Percentiles rank a stretch among this genome's conserved stretches.
These are phyloP conservation scores for Neomonachus schauinslandi DNA, from an alignment of 2,113 vertebrate genomes.

Conservation along the genomic window DNA sequence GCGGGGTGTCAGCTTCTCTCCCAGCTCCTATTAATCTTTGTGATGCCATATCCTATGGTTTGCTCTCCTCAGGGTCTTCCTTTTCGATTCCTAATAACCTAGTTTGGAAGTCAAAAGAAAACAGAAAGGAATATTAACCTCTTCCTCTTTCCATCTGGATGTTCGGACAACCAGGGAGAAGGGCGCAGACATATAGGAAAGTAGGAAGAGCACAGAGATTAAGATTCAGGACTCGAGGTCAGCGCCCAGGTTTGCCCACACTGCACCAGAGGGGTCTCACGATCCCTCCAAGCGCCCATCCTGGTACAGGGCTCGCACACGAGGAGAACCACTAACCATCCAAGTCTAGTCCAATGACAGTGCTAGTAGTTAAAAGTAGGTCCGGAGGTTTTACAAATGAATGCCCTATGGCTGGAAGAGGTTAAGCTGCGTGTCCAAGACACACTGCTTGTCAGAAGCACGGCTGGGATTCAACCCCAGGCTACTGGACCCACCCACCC, in stretches of 20 bases:
- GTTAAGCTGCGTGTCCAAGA: background rate
- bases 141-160: background rate
- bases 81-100: background rate
- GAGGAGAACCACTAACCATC: background rate
- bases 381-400: background rate
- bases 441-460: background rate
- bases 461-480: background rate
- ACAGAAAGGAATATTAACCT: slow-evolving; percentile 5
- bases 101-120: background rate
- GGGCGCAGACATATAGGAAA: background rate
- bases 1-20: background rate
- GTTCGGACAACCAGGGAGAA: background rate
- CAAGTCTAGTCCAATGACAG: background rate
- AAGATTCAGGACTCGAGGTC: background rate
- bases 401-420: background rate
- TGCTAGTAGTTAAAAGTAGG: background rate
- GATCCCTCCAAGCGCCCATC: background rate
- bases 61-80: background rate
- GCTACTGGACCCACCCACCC: background rate
- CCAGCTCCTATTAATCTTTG: background rate
- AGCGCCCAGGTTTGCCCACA: background rate
- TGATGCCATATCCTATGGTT: background rate
- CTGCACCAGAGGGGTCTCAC: background rate
- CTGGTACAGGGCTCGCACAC: background rate
- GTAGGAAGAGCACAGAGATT: background rate